Percentiles rank a stretch among this genome's conserved stretches.
phyloP scores from a whole-genome alignment of 1,140 invertebrate genomes.

The Drosophila albomicans region DNA sequence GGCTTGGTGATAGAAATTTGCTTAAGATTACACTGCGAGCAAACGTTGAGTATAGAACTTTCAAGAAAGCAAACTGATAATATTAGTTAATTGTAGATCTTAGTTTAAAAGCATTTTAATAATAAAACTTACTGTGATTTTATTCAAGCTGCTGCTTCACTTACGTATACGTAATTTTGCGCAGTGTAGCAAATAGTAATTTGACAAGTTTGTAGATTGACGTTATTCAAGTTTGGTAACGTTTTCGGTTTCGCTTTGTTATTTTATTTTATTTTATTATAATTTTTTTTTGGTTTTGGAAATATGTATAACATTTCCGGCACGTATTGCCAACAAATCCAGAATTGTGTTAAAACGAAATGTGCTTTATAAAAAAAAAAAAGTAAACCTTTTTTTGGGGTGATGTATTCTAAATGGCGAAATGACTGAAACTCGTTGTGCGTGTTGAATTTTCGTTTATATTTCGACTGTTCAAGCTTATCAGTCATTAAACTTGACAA shows the following conservation, averaged over 20 bases:
- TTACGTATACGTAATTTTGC: neutral
- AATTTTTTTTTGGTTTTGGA: conserved; percentile 17
- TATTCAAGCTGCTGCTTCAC: neutral
- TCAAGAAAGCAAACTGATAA: neutral
- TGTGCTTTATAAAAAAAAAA: neutral
- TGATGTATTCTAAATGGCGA: conserved; percentile 6
- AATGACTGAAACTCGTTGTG: conserved; percentile 24
- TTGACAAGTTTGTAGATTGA: conserved; percentile 62
- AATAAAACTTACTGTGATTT: neutral
- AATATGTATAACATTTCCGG: conserved; percentile 47
- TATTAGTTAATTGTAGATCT: neutral
- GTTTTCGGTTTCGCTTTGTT: conserved; percentile 21
- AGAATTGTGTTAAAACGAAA: conserved; percentile 10
- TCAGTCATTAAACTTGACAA: conserved; percentile 77
- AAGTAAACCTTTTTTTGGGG: conserved; percentile 16
- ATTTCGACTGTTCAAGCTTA: conserved; percentile 54
- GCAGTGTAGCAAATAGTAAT: conserved; percentile 44
- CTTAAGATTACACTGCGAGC: conserved; percentile 20
- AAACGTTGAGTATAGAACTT: neutral
- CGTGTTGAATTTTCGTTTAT: conserved; percentile 34
- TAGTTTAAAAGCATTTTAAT: neutral
- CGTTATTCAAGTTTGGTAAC: conserved; percentile 44
- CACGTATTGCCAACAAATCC: conserved; percentile 12
- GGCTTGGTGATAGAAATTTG: conserved; percentile 61
- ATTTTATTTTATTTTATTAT: neutral